A percentile compares a stretch with the other conserved stretches of the same genome.
phyloP scores from a whole-genome alignment of 2,888 invertebrate genomes.

The Polymixis flavicincta region DNA sequence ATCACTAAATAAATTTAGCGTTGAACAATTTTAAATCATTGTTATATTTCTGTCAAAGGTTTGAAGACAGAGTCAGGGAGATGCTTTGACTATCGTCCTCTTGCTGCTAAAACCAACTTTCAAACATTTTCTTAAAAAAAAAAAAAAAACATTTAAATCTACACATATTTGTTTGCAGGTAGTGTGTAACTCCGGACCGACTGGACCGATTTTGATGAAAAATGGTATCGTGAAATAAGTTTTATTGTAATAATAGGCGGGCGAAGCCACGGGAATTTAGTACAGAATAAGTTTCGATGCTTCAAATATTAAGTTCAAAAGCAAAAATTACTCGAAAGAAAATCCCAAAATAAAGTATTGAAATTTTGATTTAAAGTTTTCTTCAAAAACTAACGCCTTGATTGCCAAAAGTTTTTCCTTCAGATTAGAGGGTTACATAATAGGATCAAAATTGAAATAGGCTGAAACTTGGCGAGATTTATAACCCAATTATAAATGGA shows the following conservation, averaged over 20 bases:
- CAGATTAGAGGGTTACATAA: slow-evolving; percentile 13
- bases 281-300: background rate
- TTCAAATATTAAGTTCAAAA: slow-evolving; percentile 10
- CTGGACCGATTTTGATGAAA: too few species aligned
- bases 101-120: too few species aligned
- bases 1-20: background rate
- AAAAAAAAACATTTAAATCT: too few species aligned
- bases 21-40: background rate
- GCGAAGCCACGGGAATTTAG: too few species aligned
- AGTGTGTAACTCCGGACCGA: too few species aligned
- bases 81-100: too few species aligned
- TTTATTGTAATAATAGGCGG: too few species aligned
- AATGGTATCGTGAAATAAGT: too few species aligned
- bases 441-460: slow-evolving; percentile 36
- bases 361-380: slow-evolving; percentile 37
- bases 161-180: too few species aligned
- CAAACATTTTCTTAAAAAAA: too few species aligned
- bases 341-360: slow-evolving; percentile 28
- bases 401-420: slow-evolving; percentile 26
- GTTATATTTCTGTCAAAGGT: background rate
- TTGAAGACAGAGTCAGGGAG: background rate
- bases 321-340: slow-evolving; percentile 27
- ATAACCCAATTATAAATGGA: slow-evolving; percentile 39
- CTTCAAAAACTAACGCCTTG: slow-evolving; percentile 31
- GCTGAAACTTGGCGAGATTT: slow-evolving; percentile 35